Percentiles rank a stretch among this genome's conserved stretches.
These are phyloP conservation scores for Halcyon chelicuti DNA, from an alignment of 2,797 vertebrate species.

Conservation along the genomic window DNA sequence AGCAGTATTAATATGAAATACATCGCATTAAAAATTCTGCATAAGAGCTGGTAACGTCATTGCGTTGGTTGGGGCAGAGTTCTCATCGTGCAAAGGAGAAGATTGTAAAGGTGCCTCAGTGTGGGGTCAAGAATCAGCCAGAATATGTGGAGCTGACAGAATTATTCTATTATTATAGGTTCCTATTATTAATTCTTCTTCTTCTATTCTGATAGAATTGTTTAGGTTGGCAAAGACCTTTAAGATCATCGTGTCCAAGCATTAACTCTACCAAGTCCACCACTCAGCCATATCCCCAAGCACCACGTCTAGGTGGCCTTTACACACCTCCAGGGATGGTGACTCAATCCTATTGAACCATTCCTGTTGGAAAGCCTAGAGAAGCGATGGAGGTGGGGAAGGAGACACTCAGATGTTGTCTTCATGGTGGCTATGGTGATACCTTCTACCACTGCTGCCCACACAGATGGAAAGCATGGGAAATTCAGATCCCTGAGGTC, in stretches of 20 bases:
- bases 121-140: neutral
- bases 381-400: neutral
- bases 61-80: neutral
- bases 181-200: no score
- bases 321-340: no score
- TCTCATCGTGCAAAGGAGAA: neutral
- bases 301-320: no score
- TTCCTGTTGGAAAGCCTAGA: neutral
- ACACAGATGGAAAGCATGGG: neutral
- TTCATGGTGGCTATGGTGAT: neutral
- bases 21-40: no score
- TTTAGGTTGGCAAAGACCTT: no score
- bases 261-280: no score
- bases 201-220: no score
- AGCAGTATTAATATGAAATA: neutral
- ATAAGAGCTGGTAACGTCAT: neutral
- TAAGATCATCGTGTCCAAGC: no score
- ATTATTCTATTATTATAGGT: no score
- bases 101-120: neutral
- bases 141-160: neutral
- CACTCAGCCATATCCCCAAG: no score
- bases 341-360: neutral
- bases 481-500: neutral
- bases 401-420: neutral
- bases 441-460: neutral